Conservation (phyloP, 2,797 vertebrate species). For the Urosaurus nigricauda region DNA sequence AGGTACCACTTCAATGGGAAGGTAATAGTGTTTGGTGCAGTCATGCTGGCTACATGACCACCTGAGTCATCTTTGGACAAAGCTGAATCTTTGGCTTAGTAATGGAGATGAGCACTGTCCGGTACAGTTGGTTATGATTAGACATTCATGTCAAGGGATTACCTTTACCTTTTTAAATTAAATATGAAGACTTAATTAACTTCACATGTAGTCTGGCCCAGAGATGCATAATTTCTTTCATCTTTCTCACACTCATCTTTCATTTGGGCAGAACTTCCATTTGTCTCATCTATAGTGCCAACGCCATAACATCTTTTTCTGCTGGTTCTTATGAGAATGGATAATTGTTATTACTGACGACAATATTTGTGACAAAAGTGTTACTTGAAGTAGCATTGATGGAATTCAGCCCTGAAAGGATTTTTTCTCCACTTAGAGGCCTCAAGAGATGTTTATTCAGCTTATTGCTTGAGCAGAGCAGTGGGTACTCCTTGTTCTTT, state of each 20-base stretch:
- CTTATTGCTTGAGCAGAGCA: slow-evolving; percentile 4
- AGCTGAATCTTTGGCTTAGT: too few species aligned
- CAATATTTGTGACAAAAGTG: not conserved
- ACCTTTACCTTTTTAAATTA: too few species aligned
- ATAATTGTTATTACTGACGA: not conserved
- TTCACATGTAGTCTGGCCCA: not conserved
- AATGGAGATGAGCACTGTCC: too few species aligned
- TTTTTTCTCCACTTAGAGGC: not conserved
- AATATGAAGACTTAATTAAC: not conserved
- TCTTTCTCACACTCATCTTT: not conserved
- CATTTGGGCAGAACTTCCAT: not conserved
- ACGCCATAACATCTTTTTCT: not conserved
- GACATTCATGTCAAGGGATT: too few species aligned
- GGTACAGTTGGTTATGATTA: too few species aligned
- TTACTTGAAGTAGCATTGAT: not conserved
- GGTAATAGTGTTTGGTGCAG: too few species aligned
- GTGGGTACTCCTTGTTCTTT: slow-evolving; percentile 32
- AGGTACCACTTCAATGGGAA: too few species aligned
- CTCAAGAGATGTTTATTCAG: not conserved
- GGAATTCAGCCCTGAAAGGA: not conserved
- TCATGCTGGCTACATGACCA: too few species aligned
- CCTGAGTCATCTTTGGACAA: too few species aligned
- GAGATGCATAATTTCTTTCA: not conserved
- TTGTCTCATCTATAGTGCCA: not conserved
- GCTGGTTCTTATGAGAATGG: not conserved